Base-by-base conservation (phyloP, 2,797 vertebrate species). In the Huso huso region DNA sequence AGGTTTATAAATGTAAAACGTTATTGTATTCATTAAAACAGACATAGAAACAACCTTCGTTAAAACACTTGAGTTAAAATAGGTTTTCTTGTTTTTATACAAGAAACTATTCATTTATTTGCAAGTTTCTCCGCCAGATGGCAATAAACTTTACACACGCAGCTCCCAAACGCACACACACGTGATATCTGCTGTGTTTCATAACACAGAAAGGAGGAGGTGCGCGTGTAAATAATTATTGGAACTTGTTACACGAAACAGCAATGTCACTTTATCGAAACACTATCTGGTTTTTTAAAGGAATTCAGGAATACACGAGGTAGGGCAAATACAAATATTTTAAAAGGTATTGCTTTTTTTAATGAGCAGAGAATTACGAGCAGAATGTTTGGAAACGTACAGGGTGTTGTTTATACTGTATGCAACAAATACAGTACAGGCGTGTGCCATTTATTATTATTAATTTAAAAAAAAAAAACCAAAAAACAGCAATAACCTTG, bases 241-340 rank as follows among this genome's bases (percentile, higher is more conserved):
- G 23, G 2, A 37, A 37, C 23, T 50, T 10, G 61, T 48, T 64
- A 53, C 51, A n/a, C 10, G 72, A 12, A 50, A 37, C 64, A 9
- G 79, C 7, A 71, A 91, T 89, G 89, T 90, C 88, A 84, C 83
- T 90, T 77, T 90, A 92, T 77, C 84, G 88, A 64, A 89, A 90
- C 82, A 87, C 84, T 65, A 84, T 87, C 75, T 89, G 87, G 87
- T 90, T 89, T 78, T 73, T 88, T 69, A 90, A 90, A 80, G 89
- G 89, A 68, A 69, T 88, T 70, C 86, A 84, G 68, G 86, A 89
- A 79, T 90, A 89, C 79, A 90, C 87, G 77, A 91, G 83, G 89
- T 90, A 86, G 84, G 81, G 50, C 55, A 7, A 13, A 6, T 66
- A 8, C 10, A 15, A 9, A 23, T 59, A 6, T 61, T 9, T 60